Percentiles rank a stretch among this genome's conserved stretches.
phyloP scores from a whole-genome alignment of 2,888 invertebrate species.

The Caenorhabditis sp. region DNA sequence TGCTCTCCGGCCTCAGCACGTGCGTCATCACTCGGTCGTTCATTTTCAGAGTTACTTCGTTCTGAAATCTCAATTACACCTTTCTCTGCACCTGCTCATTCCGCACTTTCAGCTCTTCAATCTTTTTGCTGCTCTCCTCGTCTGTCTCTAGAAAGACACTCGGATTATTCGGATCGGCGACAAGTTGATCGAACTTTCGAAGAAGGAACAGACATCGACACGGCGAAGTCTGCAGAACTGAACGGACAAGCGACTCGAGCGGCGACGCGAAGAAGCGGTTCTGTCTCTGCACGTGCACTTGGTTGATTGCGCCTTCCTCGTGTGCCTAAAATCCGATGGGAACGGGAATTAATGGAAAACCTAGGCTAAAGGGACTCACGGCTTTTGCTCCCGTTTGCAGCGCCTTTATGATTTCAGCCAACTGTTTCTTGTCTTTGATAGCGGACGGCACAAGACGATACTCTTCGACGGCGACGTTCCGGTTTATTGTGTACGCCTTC shows the following conservation, averaged over 20 bases:
- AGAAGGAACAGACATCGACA: slow-evolving; percentile 54
- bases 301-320: slow-evolving; percentile 68
- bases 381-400: slow-evolving; percentile 66
- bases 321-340: slow-evolving; percentile 61
- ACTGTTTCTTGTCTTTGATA: slow-evolving; percentile 46
- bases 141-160: slow-evolving; percentile 50
- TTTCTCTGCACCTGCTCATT: neutral
- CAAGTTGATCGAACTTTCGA: slow-evolving; percentile 55
- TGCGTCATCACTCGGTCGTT: slow-evolving; percentile 58
- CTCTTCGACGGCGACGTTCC: slow-evolving; percentile 73
- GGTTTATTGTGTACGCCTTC: slow-evolving; percentile 80
- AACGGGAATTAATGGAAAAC: neutral
- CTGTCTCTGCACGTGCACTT: slow-evolving; percentile 68
- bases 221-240: slow-evolving; percentile 45
- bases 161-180: slow-evolving; percentile 33
- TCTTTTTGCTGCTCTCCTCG: slow-evolving; percentile 42
- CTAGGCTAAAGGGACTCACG: slow-evolving; percentile 50
- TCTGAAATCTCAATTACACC: slow-evolving; percentile 13
- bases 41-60: slow-evolving; percentile 54
- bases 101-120: slow-evolving; percentile 55
- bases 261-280: slow-evolving; percentile 68
- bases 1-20: slow-evolving; percentile 55
- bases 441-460: slow-evolving; percentile 64
- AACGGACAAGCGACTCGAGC: slow-evolving; percentile 58
- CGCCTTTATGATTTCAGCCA: slow-evolving; percentile 51